These are phyloP conservation scores for Eurystomus gularis DNA, from an alignment of 2,113 vertebrate genomes.

Conservation along the genomic window DNA sequence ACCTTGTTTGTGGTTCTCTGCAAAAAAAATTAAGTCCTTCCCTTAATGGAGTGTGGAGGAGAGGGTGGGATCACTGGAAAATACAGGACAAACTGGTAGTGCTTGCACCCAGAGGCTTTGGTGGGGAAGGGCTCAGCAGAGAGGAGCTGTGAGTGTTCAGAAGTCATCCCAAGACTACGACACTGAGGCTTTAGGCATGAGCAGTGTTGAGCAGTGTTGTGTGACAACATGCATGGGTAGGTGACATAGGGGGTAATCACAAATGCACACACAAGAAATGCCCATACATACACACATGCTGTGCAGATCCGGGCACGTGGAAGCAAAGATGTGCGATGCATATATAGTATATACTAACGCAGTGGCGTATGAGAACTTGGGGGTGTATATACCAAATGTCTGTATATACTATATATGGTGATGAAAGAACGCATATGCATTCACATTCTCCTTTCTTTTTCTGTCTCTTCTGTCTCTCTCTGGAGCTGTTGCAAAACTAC, in stretches of 20 bases:
- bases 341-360: not conserved
- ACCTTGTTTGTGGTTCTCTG: not conserved
- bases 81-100: not conserved
- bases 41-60: fast-evolving
- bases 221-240: fast-evolving
- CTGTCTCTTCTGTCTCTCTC: conserved; percentile 41
- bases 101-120: not conserved
- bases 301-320: not conserved
- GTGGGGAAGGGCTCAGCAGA: not conserved
- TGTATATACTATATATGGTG: conserved; percentile 41
- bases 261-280: not conserved
- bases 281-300: not conserved
- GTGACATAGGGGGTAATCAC: not conserved
- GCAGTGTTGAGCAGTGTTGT: fast-evolving
- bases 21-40: not conserved
- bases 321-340: not conserved
- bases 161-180: not conserved
- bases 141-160: not conserved
- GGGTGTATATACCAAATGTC: conserved; percentile 50
- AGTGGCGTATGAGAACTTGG: not conserved
- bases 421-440: conserved; percentile 50
- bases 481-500: conserved; percentile 53
- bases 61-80: not conserved
- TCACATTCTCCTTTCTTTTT: conserved; percentile 16
- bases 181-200: not conserved